Conservation (phyloP, 2,113 vertebrate species). For the Rousettus leschenaultii region DNA sequence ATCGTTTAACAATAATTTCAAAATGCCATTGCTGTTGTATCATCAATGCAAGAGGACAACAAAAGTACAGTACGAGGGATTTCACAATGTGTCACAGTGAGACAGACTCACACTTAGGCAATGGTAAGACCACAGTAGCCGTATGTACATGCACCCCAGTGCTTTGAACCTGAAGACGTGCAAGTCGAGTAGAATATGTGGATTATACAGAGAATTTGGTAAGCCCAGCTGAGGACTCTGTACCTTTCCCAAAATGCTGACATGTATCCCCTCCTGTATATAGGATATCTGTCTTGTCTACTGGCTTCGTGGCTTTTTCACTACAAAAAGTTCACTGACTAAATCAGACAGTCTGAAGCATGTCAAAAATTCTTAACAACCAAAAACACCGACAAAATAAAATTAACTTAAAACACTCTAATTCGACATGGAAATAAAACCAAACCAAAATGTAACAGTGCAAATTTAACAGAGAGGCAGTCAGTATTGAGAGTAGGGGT, state of each 20-base stretch:
- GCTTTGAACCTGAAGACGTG: constrained; percentile 92
- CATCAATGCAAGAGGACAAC: constrained; percentile 86
- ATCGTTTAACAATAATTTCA: constrained; percentile 88
- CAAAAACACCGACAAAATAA: constrained; percentile 78
- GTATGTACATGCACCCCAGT: constrained; percentile 95
- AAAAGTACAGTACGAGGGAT: constrained; percentile 86
- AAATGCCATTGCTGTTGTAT: constrained; percentile 84
- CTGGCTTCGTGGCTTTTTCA: constrained; percentile 78
- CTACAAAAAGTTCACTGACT: constrained; percentile 81
- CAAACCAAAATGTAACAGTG: constrained; percentile 78
- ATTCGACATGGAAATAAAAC: constrained; percentile 71
- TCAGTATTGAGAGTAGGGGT: constrained; percentile 76
- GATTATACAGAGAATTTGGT: constrained; percentile 84
- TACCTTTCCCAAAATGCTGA: constrained; percentile 58
- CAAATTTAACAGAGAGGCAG: constrained; percentile 84
- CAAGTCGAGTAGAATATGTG: constrained; percentile 85
- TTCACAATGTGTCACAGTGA: constrained; percentile 81
- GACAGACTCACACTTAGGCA: constrained; percentile 81
- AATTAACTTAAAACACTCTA: constrained; percentile 77
- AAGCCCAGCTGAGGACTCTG: constrained; percentile 81
- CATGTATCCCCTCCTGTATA: constrained; percentile 69
- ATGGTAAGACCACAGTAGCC: constrained; percentile 84
- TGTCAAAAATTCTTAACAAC: constrained; percentile 76
- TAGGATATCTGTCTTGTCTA: constrained; percentile 78
- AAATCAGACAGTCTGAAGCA: constrained; percentile 85